Conservation (phyloP, 2,888 invertebrate genomes). For the Andrena bicolor region DNA sequence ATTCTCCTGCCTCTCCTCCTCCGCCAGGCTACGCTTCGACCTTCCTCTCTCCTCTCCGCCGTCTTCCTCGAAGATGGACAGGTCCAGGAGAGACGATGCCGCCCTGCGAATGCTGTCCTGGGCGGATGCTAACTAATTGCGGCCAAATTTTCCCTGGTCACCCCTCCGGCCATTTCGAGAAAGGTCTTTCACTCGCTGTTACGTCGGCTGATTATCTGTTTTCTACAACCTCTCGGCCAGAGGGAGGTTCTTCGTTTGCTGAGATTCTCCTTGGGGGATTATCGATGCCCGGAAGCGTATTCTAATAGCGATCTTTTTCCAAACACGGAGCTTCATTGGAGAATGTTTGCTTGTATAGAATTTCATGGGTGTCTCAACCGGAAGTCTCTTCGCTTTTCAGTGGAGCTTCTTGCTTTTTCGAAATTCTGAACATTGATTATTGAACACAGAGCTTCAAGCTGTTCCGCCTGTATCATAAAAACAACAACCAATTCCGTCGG, state of each 20-base stretch:
- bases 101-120: neutral
- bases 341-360: conserved; percentile 2
- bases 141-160: conserved; percentile 41
- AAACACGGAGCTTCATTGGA: neutral
- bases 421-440: no score
- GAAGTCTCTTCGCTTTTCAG: neutral
- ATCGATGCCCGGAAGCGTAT: conserved; percentile 33
- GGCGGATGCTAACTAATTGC: conserved; percentile 55
- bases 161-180: neutral
- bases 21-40: neutral
- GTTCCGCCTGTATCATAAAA: neutral
- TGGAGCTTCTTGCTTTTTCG: no score
- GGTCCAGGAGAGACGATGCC: conserved; percentile 12
- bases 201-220: conserved; percentile 30
- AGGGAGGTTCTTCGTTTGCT: neutral
- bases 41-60: conserved; percentile 1
- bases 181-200: neutral
- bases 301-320: conserved; percentile 18
- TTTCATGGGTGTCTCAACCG: conserved; percentile 1
- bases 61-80: neutral
- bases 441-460: neutral
- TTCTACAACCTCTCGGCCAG: conserved; percentile 18
- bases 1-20: conserved; percentile 23
- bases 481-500: neutral
- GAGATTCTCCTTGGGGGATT: neutral